A percentile compares a stretch with the other conserved stretches of the same genome.
Conservation (phyloP, 2,797 vertebrate species). For the Oreochromis mossambicus region DNA sequence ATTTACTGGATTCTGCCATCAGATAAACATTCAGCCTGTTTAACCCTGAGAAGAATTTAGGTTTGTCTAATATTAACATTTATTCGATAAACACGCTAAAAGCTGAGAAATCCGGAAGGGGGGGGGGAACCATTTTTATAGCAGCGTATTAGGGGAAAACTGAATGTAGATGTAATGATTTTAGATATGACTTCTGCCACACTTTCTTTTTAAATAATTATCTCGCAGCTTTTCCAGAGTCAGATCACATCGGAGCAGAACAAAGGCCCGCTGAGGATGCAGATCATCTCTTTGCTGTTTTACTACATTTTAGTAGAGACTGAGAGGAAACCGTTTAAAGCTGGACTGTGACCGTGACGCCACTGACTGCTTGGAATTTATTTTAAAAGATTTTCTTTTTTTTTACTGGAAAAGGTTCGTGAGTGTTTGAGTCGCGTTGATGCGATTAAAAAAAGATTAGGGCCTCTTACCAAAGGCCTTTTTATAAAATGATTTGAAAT, state of each 20-base stretch:
- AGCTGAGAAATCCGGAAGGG: fast-evolving
- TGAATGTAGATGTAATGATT: not conserved
- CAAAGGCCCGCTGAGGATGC: not conserved
- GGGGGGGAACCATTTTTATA: not conserved
- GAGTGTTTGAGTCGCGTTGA: not conserved
- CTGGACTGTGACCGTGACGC: not conserved
- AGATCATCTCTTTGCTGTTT: not conserved
- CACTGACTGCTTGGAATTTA: not conserved
- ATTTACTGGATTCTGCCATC: not conserved
- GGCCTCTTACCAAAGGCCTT: not conserved
- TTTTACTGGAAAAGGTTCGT: not conserved
- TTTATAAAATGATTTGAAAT: not conserved
- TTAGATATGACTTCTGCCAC: not conserved
- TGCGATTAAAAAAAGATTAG: not conserved
- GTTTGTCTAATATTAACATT: not conserved
- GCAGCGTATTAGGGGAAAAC: fast-evolving
- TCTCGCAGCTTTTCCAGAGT: not conserved
- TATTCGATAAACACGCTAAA: not conserved
- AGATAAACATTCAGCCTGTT: not conserved
- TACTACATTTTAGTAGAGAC: fast-evolving
- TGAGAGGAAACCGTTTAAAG: not conserved
- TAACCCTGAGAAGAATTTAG: not conserved
- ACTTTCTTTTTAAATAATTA: not conserved
- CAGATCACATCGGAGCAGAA: not conserved
- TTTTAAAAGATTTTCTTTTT: not conserved